These are phyloP conservation scores for Halcyon smyrnensis DNA, from an alignment of 2,797 vertebrate genomes.

Conservation along the genomic window DNA sequence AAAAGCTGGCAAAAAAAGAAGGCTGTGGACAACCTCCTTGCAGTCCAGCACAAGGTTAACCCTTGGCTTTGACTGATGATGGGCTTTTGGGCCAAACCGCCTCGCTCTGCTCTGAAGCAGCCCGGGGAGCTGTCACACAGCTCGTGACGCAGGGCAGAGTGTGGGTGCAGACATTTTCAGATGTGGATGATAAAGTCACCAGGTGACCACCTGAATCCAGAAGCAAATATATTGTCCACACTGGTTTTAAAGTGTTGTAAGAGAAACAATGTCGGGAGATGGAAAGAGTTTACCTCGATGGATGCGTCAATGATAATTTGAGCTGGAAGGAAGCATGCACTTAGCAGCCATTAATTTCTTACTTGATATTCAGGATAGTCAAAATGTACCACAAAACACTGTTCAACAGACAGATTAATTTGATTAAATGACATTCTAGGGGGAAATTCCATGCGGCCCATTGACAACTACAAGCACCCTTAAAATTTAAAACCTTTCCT, in stretches of 20 bases:
- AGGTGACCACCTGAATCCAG: neutral
- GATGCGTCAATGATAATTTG: accelerated
- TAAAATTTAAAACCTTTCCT: neutral
- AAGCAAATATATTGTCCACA: neutral
- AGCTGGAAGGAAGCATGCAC: neutral
- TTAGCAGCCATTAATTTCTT: neutral
- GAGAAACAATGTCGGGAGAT: neutral
- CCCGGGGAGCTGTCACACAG: neutral
- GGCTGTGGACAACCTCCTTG: neutral
- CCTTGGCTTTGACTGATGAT: no score
- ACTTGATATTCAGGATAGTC: neutral
- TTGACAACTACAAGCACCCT: neutral
- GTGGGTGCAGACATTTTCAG: neutral
- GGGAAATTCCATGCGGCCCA: neutral
- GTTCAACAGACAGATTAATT: neutral
- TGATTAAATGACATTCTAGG: no score
- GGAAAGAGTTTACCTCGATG: neutral
- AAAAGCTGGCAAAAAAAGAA: neutral
- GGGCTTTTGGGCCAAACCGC: neutral
- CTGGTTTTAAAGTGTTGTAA: neutral
- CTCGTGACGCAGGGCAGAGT: accelerated
- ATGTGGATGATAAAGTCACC: neutral
- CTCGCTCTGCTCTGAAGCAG: accelerated
- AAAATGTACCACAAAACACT: neutral
- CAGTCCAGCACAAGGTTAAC: neutral